Evolutionary conservation across 2,888 invertebrate genomes (phyloP).

Genomic region (Ophioninae sp.): DNA sequence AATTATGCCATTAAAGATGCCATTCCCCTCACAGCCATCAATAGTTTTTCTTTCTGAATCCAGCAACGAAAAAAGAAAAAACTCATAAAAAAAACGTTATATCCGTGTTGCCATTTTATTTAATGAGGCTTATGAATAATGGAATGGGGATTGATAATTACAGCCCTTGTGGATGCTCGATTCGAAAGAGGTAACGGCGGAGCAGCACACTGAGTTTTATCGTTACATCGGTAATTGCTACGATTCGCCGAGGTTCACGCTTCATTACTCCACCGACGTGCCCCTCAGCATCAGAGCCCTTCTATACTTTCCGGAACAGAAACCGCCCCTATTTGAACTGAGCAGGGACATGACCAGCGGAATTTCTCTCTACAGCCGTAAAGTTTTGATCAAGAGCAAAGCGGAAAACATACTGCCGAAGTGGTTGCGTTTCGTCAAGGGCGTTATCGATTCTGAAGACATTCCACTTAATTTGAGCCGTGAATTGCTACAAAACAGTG

Average conservation of each 20-base stretch:
- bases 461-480: slow-evolving; percentile 98
- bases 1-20: too few relatives aligned
- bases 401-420: slow-evolving; percentile 95
- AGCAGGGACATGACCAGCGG: slow-evolving; percentile 92
- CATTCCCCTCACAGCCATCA: neutral
- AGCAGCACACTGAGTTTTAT: slow-evolving; percentile 97
- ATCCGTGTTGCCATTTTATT: slow-evolving; percentile 5
- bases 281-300: slow-evolving; percentile 95
- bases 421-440: slow-evolving; percentile 97
- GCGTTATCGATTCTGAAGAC: slow-evolving; percentile 99
- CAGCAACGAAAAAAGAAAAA: neutral
- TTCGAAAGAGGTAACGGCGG: slow-evolving; percentile 91
- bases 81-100: neutral
- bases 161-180: slow-evolving; percentile 97
- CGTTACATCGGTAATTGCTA: slow-evolving; percentile 92
- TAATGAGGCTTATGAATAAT: neutral
- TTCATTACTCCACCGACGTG: slow-evolving; percentile 96
- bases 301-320: slow-evolving; percentile 96
- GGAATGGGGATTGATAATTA: slow-evolving; percentile 55
- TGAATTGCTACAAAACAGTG: slow-evolving; percentile 96
- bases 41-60: neutral
- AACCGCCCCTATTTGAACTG: slow-evolving; percentile 95
- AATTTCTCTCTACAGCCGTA: slow-evolving; percentile 94
- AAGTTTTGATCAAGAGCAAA: slow-evolving; percentile 95
- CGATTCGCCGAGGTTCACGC: slow-evolving; percentile 92